phyloP scores from a whole-genome alignment of 2,888 invertebrate genomes.

The Cryptocheilus praepositus region DNA sequence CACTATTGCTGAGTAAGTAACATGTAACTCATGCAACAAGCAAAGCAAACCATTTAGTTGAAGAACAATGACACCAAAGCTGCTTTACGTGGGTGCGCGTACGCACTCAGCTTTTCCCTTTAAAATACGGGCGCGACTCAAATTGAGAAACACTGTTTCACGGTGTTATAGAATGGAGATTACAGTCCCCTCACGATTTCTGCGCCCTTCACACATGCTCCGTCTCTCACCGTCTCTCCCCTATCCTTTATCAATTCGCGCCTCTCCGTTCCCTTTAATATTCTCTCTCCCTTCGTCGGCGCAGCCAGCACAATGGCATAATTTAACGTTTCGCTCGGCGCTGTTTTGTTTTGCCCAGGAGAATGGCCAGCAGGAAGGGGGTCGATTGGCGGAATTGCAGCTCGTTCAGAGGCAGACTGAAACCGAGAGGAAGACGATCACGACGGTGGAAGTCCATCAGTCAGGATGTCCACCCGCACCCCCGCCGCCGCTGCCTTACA shows the following conservation, averaged over 20 bases:
- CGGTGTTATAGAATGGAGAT: no score
- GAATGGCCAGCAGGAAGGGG: conserved; percentile 59
- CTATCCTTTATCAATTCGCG: neutral
- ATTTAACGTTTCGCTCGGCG: conserved; percentile 5
- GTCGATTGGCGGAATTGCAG: conserved; percentile 55
- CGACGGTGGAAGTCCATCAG: conserved; percentile 85
- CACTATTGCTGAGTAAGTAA: no score
- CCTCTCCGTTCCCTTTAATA: neutral
- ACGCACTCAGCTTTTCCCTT: no score
- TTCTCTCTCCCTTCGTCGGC: neutral
- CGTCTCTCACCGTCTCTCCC: neutral
- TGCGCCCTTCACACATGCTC: neutral
- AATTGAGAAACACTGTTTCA: no score
- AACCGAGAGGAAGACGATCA: conserved; percentile 80
- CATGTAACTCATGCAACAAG: no score
- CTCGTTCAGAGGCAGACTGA: conserved; percentile 71
- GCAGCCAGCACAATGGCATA: neutral
- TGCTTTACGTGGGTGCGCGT: no score
- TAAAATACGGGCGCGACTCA: no score
- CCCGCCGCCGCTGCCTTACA: conserved; percentile 70
- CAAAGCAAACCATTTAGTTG: no score
- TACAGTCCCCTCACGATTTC: neutral
- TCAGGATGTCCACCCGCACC: conserved; percentile 70
- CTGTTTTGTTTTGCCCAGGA: conserved; percentile 49
- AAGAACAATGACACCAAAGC: no score